Evolutionary conservation across 1,140 invertebrate genomes (phyloP), one percentile per base, ranked within the genome.

Genomic region (Aphaenogaster floridana): DNA sequence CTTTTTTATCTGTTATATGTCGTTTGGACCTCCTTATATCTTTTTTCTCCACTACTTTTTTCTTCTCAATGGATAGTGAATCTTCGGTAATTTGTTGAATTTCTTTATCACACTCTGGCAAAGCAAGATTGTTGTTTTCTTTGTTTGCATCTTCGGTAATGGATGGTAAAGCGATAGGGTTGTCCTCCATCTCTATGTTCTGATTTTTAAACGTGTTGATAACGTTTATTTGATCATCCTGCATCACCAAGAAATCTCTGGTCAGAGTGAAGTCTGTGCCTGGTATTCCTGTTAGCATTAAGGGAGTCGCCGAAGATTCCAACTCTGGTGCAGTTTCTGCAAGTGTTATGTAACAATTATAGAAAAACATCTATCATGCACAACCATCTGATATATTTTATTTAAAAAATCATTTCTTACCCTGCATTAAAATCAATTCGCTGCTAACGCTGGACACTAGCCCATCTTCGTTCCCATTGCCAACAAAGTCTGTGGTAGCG

Each of bases 201-300:
- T 93, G 92, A 88, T 90, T 91, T 88, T 94, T 94, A 45, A 95
- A 92, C 2, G 94, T 88, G 77, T 93, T 94, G 45, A 94, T 94
- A 4, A 95, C 92, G 76, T 94, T 95, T 13, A 95, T 93, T 79
- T 95, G 95, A 74, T 95, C 95, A 64, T 95, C 95, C 59, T 95
- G 94, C 93, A 95, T 95, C 15, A 95, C 94, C 36, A 95, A 86
- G 71, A 95, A 95, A 54, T 95, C 95, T 86, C 95, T 92, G 1
- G 94, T 91, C 5, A 95, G 80, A 59, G 94, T 71, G 72, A 95
- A 95, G 45, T 95, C 95, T 21, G 93, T 92, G 17, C 92, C 91
- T 34, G 94, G 87, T 66, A 95, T 95, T 61, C 91, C 94, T 13
- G 94, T 86, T 15, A 95, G 54, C 93, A 95, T 95, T n/a, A 95